These are phyloP conservation scores for Corvus hawaiiensis DNA, from an alignment of 2,113 vertebrate species.

Conservation along the genomic window DNA sequence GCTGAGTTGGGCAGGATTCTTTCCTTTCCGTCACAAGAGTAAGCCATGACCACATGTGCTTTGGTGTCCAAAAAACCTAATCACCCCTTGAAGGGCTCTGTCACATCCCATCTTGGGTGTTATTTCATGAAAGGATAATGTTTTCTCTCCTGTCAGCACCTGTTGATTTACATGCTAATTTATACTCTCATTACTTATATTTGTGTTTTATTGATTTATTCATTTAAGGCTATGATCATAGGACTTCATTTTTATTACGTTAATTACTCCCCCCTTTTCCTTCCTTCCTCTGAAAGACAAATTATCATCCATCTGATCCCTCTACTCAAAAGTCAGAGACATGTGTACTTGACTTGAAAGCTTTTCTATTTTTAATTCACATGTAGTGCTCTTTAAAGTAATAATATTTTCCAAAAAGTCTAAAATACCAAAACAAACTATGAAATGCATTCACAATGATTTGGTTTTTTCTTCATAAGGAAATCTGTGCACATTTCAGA, in stretches of 20 bases:
- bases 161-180: not conserved
- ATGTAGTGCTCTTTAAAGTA: constrained; percentile 28
- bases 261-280: not conserved
- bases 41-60: not conserved
- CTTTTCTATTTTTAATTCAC: constrained; percentile 38
- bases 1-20: not conserved
- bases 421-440: not conserved
- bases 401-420: not conserved
- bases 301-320: not conserved
- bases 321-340: not conserved
- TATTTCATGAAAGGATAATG: not conserved
- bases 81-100: not conserved
- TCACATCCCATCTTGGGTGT: not conserved
- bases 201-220: not conserved
- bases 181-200: not conserved
- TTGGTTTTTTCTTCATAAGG: not conserved
- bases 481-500: not conserved
- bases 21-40: not conserved
- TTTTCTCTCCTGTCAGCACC: not conserved
- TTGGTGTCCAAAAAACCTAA: not conserved
- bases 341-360: constrained; percentile 34
- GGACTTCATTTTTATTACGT: not conserved
- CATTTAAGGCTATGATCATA: not conserved
- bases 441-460: not conserved
- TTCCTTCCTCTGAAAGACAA: not conserved